Percentiles rank a stretch among this genome's conserved stretches.
phyloP scores from a whole-genome alignment of 1,140 invertebrate species.

The Trichonephila inaurata region DNA sequence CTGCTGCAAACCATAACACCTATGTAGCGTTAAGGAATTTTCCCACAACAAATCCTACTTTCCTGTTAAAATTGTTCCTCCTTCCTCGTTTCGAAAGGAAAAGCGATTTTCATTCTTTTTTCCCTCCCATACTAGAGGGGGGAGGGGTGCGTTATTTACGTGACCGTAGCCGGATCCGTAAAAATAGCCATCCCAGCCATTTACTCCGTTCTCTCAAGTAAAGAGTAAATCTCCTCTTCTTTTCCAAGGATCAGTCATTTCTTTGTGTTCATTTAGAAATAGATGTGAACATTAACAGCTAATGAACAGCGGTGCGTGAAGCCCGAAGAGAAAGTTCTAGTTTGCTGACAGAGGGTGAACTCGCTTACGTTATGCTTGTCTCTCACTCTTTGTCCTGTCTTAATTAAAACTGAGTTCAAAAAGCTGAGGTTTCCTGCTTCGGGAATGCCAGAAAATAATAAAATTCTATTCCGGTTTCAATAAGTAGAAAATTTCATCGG shows the following conservation, averaged over 20 bases:
- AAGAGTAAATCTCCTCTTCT: conserved; percentile 3
- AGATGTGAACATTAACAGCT: conserved; percentile 58
- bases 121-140: too few species aligned
- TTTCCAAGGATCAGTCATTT: conserved; percentile 42
- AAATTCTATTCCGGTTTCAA: too few species aligned
- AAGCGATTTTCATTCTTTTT: neutral
- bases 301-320: conserved; percentile 11
- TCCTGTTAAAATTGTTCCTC: neutral
- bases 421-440: neutral
- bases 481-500: too few species aligned
- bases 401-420: neutral
- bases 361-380: neutral
- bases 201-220: conserved; percentile 15
- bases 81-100: neutral
- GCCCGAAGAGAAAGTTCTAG: conserved; percentile 20
- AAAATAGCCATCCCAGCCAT: conserved; percentile 37
- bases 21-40: neutral
- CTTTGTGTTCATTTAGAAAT: conserved; percentile 37
- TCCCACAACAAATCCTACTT: neutral
- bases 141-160: neutral
- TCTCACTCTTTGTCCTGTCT: neutral
- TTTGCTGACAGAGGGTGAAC: conserved; percentile 43
- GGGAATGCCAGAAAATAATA: neutral
- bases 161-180: neutral
- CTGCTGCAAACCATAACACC: neutral